Evolutionary conservation across 2,888 invertebrate species (phyloP), one percentile per base, ranked within the genome.

Genomic region (Dicranocentrus wangi): DNA sequence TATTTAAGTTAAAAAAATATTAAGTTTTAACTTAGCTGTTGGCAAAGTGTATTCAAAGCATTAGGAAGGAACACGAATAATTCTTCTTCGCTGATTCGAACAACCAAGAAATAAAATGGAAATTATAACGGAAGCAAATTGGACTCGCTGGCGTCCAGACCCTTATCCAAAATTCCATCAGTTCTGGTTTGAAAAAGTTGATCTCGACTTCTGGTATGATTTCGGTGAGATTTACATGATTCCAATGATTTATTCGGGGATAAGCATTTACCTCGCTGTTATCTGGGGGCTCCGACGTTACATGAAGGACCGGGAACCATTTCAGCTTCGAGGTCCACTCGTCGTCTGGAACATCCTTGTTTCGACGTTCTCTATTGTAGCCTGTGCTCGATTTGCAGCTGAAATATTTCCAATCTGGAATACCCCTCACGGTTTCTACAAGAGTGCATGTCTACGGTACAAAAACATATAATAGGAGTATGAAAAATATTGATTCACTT

Each of bases 121-220:
- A 39, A 13, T 8, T 8, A 39, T 39, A 13, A 13, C 13, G 39
- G 39, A 39, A 39, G 13, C 39, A 13, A 39, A 39, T 39, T 78
- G 77, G 77, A 69, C 70, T 3, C 15, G 53, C 23, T 78, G 77
- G 77, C 47, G 3, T 17, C 3, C 28, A 10, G 61, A 63, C 0
- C 0, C 23, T 5, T 28, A 68, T 5, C 70, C 77, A 23, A 69
- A 78, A 28, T 78, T 78, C 55, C 70, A 78, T 63, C 77, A 78
- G 19, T 78, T 32, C 58, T 78, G 77, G 77, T 78, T 78, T 53
- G 77, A 78, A 70, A 69, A 42, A 8, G 27, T 69, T 0, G 77
- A 78, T 28, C 27, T 70, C 19, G 27, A 78, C 10, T 76, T 58
- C 10, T 76, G 76, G 76, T 76, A 68, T 23, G 25, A 25, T 25